Evolutionary conservation across 2,797 vertebrate species (phyloP).

Genomic region (Bryconaethiops microstoma): DNA sequence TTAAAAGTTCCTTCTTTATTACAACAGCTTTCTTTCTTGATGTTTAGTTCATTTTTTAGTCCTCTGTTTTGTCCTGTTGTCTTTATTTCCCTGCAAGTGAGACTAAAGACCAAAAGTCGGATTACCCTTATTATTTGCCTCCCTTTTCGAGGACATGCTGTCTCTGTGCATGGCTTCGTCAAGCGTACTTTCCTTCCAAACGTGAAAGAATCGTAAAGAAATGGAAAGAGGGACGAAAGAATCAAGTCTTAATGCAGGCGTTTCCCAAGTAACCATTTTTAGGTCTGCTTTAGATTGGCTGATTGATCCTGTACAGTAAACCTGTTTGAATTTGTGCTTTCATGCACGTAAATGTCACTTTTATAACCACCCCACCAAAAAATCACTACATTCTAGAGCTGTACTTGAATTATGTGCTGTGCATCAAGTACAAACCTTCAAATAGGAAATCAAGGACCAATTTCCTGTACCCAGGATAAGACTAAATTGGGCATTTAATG

Average conservation of each 20-base stretch:
- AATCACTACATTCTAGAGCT: too few species aligned
- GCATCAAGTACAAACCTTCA: too few species aligned
- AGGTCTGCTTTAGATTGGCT: not conserved
- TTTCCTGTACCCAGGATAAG: too few species aligned
- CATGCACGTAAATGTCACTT: too few species aligned
- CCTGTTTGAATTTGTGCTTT: too few species aligned
- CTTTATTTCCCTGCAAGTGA: slow-evolving; percentile 30
- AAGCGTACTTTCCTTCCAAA: slow-evolving; percentile 48
- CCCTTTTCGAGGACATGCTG: slow-evolving; percentile 52
- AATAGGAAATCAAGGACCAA: too few species aligned
- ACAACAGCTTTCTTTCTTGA: slow-evolving; percentile 47
- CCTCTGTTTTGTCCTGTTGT: slow-evolving; percentile 11
- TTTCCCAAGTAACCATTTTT: not conserved
- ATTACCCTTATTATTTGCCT: slow-evolving; percentile 1
- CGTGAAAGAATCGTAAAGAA: slow-evolving; percentile 41
- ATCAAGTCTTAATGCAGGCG: slow-evolving; percentile 64
- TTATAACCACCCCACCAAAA: too few species aligned
- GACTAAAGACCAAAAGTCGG: slow-evolving; percentile 32
- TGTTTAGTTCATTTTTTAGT: slow-evolving; percentile 39
- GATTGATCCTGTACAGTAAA: too few species aligned
- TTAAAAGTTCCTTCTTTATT: slow-evolving; percentile 41
- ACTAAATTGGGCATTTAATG: too few species aligned
- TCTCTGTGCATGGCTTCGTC: slow-evolving; percentile 61
- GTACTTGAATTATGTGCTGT: too few species aligned
- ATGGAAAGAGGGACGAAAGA: slow-evolving; percentile 67